Evolutionary conservation across 2,797 vertebrate genomes (phyloP).

Genomic region (Lacerta viridis): DNA sequence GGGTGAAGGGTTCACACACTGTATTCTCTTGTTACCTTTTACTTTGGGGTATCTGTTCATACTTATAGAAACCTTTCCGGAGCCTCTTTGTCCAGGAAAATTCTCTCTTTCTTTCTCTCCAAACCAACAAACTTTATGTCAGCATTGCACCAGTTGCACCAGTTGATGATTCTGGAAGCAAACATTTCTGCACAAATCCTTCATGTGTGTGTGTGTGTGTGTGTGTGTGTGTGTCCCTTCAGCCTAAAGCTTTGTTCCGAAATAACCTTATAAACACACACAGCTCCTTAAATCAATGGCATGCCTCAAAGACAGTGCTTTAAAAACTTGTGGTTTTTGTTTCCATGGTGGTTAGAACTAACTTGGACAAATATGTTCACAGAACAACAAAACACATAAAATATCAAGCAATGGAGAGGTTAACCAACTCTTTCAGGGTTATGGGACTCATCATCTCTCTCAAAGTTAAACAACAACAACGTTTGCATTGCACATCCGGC

Average conservation of each 20-base stretch:
- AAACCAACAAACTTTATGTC: neutral
- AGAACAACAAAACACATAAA: constrained; percentile 61
- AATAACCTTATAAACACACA: constrained; percentile 58
- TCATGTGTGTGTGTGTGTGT: constrained; percentile 36
- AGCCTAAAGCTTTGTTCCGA: constrained; percentile 61
- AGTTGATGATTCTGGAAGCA: neutral
- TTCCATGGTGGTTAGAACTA: constrained; percentile 55
- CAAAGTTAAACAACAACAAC: constrained; percentile 36
- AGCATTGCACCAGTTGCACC: no score
- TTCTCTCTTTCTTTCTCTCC: neutral
- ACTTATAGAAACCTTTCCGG: neutral
- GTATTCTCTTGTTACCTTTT: constrained; percentile 7
- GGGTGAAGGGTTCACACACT: neutral
- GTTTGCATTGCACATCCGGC: constrained; percentile 33
- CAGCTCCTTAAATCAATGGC: constrained; percentile 58
- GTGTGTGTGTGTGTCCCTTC: constrained; percentile 40
- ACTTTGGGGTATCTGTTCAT: neutral
- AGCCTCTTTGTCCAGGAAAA: neutral
- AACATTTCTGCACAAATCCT: constrained; percentile 32
- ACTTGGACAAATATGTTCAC: constrained; percentile 68
- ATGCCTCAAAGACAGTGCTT: constrained; percentile 61
- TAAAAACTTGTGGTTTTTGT: constrained; percentile 60
- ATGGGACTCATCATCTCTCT: constrained; percentile 46
- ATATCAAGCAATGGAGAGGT: constrained; percentile 40
- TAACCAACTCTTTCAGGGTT: constrained; percentile 38